Conservation (phyloP, 2,888 invertebrate species). For the Cephus pygmeus region DNA sequence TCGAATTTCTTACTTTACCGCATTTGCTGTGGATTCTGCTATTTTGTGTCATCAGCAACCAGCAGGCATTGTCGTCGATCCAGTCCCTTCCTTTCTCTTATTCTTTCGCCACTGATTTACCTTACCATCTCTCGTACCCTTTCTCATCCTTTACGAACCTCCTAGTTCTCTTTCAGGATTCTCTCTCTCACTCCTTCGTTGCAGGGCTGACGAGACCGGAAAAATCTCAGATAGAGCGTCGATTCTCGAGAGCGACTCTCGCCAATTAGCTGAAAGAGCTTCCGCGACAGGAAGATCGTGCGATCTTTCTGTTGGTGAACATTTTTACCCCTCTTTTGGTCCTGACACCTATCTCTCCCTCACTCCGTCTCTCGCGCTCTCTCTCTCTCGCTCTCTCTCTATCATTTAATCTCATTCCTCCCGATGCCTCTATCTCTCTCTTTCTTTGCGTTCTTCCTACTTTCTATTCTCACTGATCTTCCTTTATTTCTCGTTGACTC, state of each 20-base stretch:
- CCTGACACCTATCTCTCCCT: too few relatives aligned
- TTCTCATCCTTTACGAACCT: too few relatives aligned
- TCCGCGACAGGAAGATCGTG: too few relatives aligned
- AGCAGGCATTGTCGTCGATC: too few relatives aligned
- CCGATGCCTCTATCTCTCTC: not conserved
- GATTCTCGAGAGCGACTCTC: not conserved
- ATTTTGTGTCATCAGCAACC: not conserved
- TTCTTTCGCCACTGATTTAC: not conserved
- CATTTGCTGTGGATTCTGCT: not conserved
- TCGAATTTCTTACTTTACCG: not conserved
- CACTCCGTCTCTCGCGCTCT: too few relatives aligned
- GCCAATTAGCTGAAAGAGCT: conserved; percentile 3
- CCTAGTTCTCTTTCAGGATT: too few relatives aligned
- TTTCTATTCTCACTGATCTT: not conserved
- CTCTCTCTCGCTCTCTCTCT: too few relatives aligned
- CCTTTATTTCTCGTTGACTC: not conserved
- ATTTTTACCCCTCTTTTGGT: too few relatives aligned
- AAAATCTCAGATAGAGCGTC: not conserved
- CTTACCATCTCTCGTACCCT: too few relatives aligned
- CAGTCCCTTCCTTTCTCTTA: not conserved
- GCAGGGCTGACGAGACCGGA: not conserved
- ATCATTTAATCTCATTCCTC: too few relatives aligned
- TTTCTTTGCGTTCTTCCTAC: not conserved
- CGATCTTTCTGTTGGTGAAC: too few relatives aligned
- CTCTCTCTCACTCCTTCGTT: too few relatives aligned